Evolutionary conservation across 1,140 invertebrate genomes (phyloP).

Genomic region (Heliconius eleuchia): DNA sequence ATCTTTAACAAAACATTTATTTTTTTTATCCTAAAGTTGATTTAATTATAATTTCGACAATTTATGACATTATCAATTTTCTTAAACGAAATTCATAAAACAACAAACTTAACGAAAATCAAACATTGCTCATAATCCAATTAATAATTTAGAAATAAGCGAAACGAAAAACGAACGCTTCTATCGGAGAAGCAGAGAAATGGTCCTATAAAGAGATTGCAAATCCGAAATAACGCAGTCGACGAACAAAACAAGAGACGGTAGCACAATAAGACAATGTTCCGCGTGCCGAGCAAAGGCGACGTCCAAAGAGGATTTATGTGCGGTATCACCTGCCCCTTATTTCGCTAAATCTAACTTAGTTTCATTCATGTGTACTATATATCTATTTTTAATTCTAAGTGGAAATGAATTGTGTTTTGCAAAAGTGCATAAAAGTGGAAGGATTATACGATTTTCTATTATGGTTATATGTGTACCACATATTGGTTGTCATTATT

Average conservation of each 20-base stretch:
- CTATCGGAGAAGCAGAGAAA: conserved; percentile 41
- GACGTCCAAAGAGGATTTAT: conserved; percentile 62
- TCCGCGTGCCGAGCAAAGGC: conserved; percentile 61
- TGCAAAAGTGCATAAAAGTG: neutral
- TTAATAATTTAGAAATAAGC: neutral
- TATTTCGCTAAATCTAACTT: conserved; percentile 49
- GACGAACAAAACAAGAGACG: conserved; percentile 52
- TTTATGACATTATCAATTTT: no score
- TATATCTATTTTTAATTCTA: conserved; percentile 18
- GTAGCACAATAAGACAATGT: conserved; percentile 64
- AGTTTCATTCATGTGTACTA: conserved; percentile 55
- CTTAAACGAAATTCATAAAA: no score
- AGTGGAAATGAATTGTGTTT: conserved; percentile 2
- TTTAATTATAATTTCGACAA: no score
- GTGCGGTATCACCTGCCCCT: conserved; percentile 60
- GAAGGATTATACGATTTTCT: neutral
- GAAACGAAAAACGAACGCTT: conserved; percentile 35
- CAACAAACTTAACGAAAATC: neutral
- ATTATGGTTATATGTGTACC: no score
- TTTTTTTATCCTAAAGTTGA: no score
- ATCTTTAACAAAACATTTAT: no score
- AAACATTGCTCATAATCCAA: neutral
- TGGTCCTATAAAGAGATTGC: conserved; percentile 52
- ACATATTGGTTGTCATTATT: no score
- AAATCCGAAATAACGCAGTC: conserved; percentile 63